Conservation (phyloP, 2,888 invertebrate species). For the Halictus ligatus region DNA sequence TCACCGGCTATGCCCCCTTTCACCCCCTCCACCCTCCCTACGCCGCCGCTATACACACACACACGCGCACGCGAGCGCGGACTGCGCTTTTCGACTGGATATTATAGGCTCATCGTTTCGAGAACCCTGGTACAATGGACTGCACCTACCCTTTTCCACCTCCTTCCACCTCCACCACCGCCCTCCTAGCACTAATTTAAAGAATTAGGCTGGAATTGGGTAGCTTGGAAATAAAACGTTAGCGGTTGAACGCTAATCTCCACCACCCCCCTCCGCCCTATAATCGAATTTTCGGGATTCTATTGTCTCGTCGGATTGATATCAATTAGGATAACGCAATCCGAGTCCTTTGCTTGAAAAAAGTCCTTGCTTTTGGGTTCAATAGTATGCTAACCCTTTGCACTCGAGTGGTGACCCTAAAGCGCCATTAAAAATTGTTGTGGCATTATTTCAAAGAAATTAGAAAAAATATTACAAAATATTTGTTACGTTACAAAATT, state of each 20-base stretch:
- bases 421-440: no score
- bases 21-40: background rate
- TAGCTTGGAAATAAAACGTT: background rate
- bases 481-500: no score
- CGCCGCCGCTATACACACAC: no score
- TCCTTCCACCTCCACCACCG: background rate
- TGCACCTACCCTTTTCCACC: background rate
- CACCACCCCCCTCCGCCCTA: background rate
- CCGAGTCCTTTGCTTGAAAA: background rate
- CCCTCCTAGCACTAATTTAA: background rate
- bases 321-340: background rate
- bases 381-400: no score
- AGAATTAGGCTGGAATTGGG: conserved; percentile 4
- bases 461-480: no score
- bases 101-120: conserved; percentile 14
- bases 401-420: no score
- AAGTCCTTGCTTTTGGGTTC: no score
- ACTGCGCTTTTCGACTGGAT: conserved; percentile 12
- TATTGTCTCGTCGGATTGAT: background rate
- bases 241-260: background rate
- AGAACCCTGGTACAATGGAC: background rate
- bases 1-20: no score
- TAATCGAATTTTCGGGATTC: background rate
- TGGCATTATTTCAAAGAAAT: no score
- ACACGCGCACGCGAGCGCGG: background rate